Conservation (phyloP, 2,113 vertebrate species). For the Albula glossodonta region DNA sequence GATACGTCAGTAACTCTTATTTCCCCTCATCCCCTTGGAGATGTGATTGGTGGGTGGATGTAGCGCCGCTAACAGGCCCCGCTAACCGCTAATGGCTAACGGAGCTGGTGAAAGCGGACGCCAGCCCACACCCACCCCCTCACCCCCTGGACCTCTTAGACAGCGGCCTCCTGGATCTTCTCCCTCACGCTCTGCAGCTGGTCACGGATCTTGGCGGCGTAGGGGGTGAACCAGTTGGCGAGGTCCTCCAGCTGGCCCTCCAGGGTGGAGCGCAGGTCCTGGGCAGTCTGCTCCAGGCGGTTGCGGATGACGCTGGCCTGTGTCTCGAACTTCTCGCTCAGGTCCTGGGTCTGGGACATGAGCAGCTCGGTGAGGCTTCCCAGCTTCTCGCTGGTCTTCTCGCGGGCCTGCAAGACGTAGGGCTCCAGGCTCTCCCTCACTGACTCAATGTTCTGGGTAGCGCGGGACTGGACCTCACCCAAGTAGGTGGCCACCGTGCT, state of each 20-base stretch:
- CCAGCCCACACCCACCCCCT: constrained; percentile 24
- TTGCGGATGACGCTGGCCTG: constrained; percentile 59
- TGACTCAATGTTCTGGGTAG: constrained; percentile 57
- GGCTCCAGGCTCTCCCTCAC: constrained; percentile 61
- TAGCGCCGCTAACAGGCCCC: not conserved
- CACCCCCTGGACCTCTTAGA: constrained; percentile 47
- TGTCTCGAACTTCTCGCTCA: constrained; percentile 60
- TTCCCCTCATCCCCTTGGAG: not conserved
- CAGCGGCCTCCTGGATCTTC: constrained; percentile 57
- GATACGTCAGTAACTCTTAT: not conserved
- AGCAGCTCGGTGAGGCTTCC: constrained; percentile 57
- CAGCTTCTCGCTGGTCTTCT: constrained; percentile 57
- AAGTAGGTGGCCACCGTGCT: constrained; percentile 68
- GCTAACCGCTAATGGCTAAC: not conserved
- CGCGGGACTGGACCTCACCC: constrained; percentile 64
- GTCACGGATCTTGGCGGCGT: constrained; percentile 61
- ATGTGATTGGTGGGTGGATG: not conserved
- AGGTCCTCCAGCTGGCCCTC: constrained; percentile 67
- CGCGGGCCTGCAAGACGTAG: constrained; percentile 54
- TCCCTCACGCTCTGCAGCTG: constrained; percentile 64
- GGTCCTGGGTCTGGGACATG: constrained; percentile 57
- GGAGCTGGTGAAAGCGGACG: not conserved
- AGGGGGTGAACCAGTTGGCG: constrained; percentile 60
- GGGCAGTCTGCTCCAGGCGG: constrained; percentile 63
- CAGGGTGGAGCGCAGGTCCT: constrained; percentile 61